Conservation (phyloP, 2,888 invertebrate species). For the Metellina segmentata region DNA sequence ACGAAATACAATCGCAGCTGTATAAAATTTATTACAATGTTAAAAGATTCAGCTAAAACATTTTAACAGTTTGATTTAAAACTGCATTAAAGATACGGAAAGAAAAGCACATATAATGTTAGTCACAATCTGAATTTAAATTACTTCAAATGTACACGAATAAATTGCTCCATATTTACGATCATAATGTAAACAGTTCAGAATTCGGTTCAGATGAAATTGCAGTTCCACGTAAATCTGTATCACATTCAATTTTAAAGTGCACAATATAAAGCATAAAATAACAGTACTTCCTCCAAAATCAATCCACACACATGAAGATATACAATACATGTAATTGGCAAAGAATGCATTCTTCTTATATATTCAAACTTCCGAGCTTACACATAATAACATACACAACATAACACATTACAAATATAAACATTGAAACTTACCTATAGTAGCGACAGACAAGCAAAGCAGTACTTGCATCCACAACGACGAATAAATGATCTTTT, state of each 20-base stretch:
- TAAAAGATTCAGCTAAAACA: neutral
- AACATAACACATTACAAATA: neutral
- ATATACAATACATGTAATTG: neutral
- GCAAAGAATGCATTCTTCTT: neutral
- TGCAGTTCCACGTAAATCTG: too few relatives aligned
- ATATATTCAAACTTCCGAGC: neutral
- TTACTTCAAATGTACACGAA: too few relatives aligned
- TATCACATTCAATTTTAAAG: too few relatives aligned
- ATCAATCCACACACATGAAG: too few relatives aligned
- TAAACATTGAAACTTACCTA: constrained; percentile 57
- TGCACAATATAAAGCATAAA: too few relatives aligned
- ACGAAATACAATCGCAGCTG: neutral
- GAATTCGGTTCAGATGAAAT: too few relatives aligned
- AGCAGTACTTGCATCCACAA: constrained; percentile 49
- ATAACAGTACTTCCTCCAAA: too few relatives aligned
- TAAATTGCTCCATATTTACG: too few relatives aligned
- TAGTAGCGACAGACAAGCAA: constrained; percentile 51
- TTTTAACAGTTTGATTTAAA: neutral
- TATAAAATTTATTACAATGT: neutral
- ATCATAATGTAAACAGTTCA: too few relatives aligned
- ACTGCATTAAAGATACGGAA: neutral
- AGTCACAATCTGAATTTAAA: too few relatives aligned
- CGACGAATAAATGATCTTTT: constrained; percentile 48
- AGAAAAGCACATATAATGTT: too few relatives aligned
- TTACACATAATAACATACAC: too few relatives aligned